Evolutionary conservation across 2,797 vertebrate genomes (phyloP).

Genomic region (Sebastes baramenuke): DNA sequence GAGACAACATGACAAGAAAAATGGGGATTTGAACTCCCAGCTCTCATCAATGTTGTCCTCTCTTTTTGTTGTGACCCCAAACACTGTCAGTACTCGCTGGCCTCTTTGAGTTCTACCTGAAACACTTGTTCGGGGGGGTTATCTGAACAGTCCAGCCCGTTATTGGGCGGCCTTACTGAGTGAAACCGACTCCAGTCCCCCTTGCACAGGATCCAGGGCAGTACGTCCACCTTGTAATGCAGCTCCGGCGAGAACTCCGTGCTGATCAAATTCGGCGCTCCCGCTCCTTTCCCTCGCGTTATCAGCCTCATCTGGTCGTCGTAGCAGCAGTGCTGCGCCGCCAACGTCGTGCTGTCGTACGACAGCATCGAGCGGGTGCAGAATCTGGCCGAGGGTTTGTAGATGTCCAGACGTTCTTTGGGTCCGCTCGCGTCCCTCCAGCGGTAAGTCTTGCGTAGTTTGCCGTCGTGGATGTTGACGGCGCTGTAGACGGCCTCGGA

Average conservation of each 20-base stretch:
- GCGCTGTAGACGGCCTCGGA: constrained; percentile 85
- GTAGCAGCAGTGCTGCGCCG: constrained; percentile 92
- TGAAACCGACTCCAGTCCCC: constrained; percentile 93
- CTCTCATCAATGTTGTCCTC: background rate
- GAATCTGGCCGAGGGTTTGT: constrained; percentile 88
- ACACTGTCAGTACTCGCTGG: constrained; percentile 85
- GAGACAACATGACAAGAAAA: background rate
- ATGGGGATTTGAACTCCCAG: background rate
- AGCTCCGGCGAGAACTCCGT: constrained; percentile 91
- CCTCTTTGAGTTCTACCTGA: constrained; percentile 87
- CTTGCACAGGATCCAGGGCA: constrained; percentile 93
- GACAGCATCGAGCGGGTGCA: constrained; percentile 91
- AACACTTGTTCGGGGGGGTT: constrained; percentile 87
- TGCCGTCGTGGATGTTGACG: constrained; percentile 84
- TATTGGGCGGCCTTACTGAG: constrained; percentile 87
- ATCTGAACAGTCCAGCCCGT: constrained; percentile 79
- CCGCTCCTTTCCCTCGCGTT: constrained; percentile 89
- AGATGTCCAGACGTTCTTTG: constrained; percentile 89
- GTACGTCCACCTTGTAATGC: constrained; percentile 90
- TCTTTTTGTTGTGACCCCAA: background rate
- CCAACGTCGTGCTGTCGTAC: constrained; percentile 85
- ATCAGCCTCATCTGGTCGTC: constrained; percentile 86
- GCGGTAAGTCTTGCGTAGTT: constrained; percentile 82
- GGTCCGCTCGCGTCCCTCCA: constrained; percentile 90
- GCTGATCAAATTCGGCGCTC: constrained; percentile 88